phyloP scores from a whole-genome alignment of 2,888 invertebrate genomes.

The Danaus chrysippus region DNA sequence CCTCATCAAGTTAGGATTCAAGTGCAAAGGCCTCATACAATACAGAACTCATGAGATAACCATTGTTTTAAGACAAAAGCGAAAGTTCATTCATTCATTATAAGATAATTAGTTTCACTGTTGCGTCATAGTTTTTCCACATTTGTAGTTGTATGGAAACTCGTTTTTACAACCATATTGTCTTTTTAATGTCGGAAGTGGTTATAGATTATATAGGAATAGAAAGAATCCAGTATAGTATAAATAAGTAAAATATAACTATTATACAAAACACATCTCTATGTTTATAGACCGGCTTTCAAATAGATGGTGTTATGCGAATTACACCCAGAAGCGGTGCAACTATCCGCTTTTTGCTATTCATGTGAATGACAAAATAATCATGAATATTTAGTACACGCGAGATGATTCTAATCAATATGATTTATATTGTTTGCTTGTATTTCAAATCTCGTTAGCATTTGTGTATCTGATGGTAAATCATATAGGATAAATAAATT shows the following conservation, averaged over 20 bases:
- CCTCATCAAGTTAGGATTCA: slow-evolving; percentile 25
- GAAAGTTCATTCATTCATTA: slow-evolving; percentile 72
- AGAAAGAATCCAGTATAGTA: slow-evolving; percentile 18
- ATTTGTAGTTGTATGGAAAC: slow-evolving; percentile 54
- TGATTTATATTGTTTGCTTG: slow-evolving; percentile 37
- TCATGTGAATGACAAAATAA: slow-evolving; percentile 51
- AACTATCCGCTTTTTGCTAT: slow-evolving; percentile 57
- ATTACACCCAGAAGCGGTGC: slow-evolving; percentile 60
- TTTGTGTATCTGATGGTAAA: not conserved
- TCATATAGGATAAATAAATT: slow-evolving; percentile 2
- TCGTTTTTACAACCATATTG: slow-evolving; percentile 47
- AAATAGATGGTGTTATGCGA: slow-evolving; percentile 51
- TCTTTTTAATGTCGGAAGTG: slow-evolving; percentile 52
- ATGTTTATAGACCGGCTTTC: slow-evolving; percentile 42
- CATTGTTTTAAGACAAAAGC: slow-evolving; percentile 76
- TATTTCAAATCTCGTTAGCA: slow-evolving; percentile 25
- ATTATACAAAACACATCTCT: slow-evolving; percentile 43
- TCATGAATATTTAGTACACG: slow-evolving; percentile 38
- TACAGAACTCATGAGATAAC: slow-evolving; percentile 56
- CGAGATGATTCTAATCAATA: slow-evolving; percentile 34
- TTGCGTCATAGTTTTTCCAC: slow-evolving; percentile 73
- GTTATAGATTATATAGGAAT: slow-evolving; percentile 10
- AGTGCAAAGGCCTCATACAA: slow-evolving; percentile 42
- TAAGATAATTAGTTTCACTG: slow-evolving; percentile 76
- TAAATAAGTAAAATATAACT: slow-evolving; percentile 42